Evolutionary conservation across 2,113 vertebrate species (phyloP).

Genomic region (Tetrao urogallus): DNA sequence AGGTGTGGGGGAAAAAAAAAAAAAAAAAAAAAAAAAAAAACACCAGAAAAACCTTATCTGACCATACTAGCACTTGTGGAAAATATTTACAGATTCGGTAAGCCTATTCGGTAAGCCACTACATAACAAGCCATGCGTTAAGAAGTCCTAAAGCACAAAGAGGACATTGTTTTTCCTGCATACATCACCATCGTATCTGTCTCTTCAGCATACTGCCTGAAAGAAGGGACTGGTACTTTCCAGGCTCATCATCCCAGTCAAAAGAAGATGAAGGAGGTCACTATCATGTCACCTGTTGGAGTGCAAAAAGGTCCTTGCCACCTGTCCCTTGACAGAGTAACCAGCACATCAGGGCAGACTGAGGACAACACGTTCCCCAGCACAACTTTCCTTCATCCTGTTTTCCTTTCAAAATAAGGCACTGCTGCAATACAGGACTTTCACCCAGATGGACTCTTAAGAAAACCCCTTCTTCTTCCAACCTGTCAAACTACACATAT

Average conservation of each 20-base stretch:
- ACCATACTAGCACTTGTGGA: background rate
- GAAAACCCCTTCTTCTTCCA: background rate
- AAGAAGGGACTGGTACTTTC: accelerated
- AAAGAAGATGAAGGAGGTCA: background rate
- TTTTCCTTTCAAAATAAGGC: background rate
- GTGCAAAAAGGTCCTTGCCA: accelerated
- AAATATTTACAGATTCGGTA: background rate
- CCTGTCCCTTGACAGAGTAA: accelerated
- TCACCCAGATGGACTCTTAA: background rate
- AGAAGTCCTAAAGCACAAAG: background rate
- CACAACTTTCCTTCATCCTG: background rate
- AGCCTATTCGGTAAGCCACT: background rate
- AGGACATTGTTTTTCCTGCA: background rate
- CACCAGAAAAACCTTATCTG: background rate
- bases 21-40: background rate
- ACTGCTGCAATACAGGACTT: background rate
- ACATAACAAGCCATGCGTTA: background rate
- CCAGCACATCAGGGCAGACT: background rate
- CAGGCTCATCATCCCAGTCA: background rate
- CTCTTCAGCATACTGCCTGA: background rate
- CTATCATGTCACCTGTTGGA: accelerated
- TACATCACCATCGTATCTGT: background rate
- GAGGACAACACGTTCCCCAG: background rate
- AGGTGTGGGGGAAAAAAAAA: background rate
- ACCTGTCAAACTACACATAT: background rate